These are phyloP conservation scores for Tretioscincus oriximinensis DNA, from an alignment of 2,113 vertebrate genomes.

Conservation along the genomic window DNA sequence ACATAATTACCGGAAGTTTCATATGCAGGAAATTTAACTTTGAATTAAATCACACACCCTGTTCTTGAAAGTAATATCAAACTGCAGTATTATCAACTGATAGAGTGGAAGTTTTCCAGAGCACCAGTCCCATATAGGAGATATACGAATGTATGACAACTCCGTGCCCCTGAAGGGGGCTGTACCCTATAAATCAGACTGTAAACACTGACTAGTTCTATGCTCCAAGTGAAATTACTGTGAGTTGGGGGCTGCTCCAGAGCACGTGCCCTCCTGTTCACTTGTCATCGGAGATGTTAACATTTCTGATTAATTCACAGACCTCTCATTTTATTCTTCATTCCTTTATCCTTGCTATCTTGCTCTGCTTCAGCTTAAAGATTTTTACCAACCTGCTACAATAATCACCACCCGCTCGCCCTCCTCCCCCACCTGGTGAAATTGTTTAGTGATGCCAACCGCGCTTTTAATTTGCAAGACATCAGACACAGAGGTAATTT, in stretches of 20 bases:
- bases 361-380: slow-evolving; percentile 71
- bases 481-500: slow-evolving; percentile 91
- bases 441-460: slow-evolving; percentile 89
- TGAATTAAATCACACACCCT: slow-evolving; percentile 13
- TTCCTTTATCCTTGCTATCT: slow-evolving; percentile 75
- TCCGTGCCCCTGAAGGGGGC: slow-evolving; percentile 71
- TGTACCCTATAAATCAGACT: slow-evolving; percentile 75
- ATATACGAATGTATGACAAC: slow-evolving; percentile 74
- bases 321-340: slow-evolving; percentile 75
- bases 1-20: neutral
- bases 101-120: slow-evolving; percentile 67
- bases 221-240: slow-evolving; percentile 68
- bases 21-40: slow-evolving; percentile 19
- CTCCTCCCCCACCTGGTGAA: slow-evolving; percentile 68
- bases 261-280: slow-evolving; percentile 76
- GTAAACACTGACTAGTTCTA: slow-evolving; percentile 67
- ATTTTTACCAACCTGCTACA: slow-evolving; percentile 74
- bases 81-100: slow-evolving; percentile 63
- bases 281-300: slow-evolving; percentile 78
- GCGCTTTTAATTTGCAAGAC: slow-evolving; percentile 92
- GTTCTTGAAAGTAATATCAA: slow-evolving; percentile 55
- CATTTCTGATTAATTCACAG: slow-evolving; percentile 81
- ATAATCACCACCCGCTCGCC: slow-evolving; percentile 70
- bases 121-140: slow-evolving; percentile 73
- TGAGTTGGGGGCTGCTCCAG: slow-evolving; percentile 72